Base-by-base conservation (phyloP, 2,888 invertebrate genomes). In the Andrena trimmerana region DNA sequence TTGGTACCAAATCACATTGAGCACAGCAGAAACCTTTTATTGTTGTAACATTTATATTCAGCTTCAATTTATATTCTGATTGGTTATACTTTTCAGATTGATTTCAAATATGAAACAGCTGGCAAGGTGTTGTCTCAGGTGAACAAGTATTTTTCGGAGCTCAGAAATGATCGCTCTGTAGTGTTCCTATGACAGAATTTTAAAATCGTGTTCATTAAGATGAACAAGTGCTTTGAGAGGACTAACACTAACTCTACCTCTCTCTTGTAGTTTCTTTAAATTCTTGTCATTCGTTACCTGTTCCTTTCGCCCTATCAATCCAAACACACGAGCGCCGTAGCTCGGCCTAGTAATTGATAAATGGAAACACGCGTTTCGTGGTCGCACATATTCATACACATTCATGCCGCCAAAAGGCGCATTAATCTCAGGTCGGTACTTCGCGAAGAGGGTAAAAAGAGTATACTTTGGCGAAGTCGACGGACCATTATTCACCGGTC, bases 401-500 rank as follows among this genome's bases (percentile, higher is more conserved):
- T 57, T 42, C 24, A 7, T 59, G 78, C 52, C 66, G 20, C 66
- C 69, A 50, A 69, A 68, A 78, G 74, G 66, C 60, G 78, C 80
- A 85, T 86, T 88, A 90, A 90, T 88, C 81, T 88, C 81, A 84
- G 78, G 63, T 70, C 60, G 75, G 63, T 73, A 68, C 69, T 85
- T 84, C 62, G 70, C 36, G 69, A 27, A 36, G 24, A 24, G 27
- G 10, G 20, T 29, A 73, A 70, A 73, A 78, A 81, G 76, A 71
- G 10, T 24, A 57, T 86, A 81, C 80, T 78, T 81, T 59, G 67
- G 77, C 75, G 78, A 85, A 88, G 85, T 84, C 82, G 83, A 87
- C 86, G 85, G 83, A 79, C 81, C 88, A 90, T 89, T 89, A 90
- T 83, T 90, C 88, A 88, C 69, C 75, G 69, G 48, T 42, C 48